A percentile compares a stretch with the other conserved stretches of the same genome.
phyloP scores from a whole-genome alignment of 2,888 invertebrate genomes.

The Aelia acuminata region DNA sequence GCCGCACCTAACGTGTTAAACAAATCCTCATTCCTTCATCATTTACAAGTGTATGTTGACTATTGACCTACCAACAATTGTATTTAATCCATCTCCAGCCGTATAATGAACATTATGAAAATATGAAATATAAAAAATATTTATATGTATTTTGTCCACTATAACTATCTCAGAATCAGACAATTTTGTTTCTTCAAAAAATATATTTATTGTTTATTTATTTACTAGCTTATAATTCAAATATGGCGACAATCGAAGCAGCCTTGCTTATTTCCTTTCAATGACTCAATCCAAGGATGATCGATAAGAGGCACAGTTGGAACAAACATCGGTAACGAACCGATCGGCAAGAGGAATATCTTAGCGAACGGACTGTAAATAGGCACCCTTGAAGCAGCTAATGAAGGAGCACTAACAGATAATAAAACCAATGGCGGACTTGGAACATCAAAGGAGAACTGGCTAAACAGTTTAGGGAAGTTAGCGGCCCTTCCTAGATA shows the following conservation, averaged over 20 bases:
- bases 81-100: too few relatives aligned
- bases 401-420: constrained; percentile 43
- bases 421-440: constrained; percentile 34
- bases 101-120: too few relatives aligned
- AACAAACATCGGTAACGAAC: background rate
- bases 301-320: background rate
- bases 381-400: background rate
- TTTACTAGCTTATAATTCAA: background rate
- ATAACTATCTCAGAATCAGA: too few relatives aligned
- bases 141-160: too few relatives aligned
- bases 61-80: too few relatives aligned
- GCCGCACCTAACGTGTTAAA: too few relatives aligned
- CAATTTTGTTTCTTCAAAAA: too few relatives aligned
- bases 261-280: background rate
- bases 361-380: constrained; percentile 7
- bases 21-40: too few relatives aligned
- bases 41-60: too few relatives aligned
- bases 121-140: too few relatives aligned
- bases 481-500: constrained; percentile 27
- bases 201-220: too few relatives aligned
- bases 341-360: background rate
- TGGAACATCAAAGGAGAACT: constrained; percentile 29
- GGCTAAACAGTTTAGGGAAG: constrained; percentile 29
- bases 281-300: background rate
- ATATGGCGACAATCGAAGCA: background rate